A percentile compares a stretch with the other conserved stretches of the same genome.
phyloP scores from a whole-genome alignment of 2,113 vertebrate species.

The Eulacestoma nigropectus region DNA sequence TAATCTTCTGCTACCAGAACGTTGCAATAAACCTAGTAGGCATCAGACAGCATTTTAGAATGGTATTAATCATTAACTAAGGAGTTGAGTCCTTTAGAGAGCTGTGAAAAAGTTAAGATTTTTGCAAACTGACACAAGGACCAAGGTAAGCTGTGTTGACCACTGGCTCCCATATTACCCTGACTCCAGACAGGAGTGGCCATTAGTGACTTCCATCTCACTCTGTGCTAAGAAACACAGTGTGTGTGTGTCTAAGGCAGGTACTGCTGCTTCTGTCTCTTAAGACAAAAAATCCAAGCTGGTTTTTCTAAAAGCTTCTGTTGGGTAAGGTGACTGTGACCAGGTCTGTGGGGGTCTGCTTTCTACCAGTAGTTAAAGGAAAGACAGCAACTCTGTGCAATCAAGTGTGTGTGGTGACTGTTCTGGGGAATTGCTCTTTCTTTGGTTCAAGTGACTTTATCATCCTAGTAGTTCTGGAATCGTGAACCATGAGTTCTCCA shows the following conservation, averaged over 20 bases:
- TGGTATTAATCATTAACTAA: background rate
- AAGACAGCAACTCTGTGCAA: background rate
- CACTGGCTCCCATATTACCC: background rate
- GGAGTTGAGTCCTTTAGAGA: background rate
- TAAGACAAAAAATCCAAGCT: background rate
- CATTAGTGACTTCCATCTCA: background rate
- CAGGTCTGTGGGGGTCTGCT: background rate
- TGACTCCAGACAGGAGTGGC: background rate
- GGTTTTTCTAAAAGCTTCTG: background rate
- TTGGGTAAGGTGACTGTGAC: background rate
- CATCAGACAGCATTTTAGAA: background rate
- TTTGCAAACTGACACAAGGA: background rate
- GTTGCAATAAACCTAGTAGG: background rate
- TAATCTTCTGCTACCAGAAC: background rate
- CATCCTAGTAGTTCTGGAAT: background rate
- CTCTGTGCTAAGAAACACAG: background rate
- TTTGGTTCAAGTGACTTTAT: background rate
- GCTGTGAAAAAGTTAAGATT: background rate
- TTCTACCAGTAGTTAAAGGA: background rate
- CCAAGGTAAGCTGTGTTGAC: background rate
- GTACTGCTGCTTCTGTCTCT: background rate
- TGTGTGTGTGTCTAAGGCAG: no score
- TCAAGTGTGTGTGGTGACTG: background rate
- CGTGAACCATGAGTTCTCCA: accelerated
- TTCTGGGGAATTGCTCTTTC: background rate